A percentile compares a stretch with the other conserved stretches of the same genome.
phyloP scores from a whole-genome alignment of 92 coral and sea anemone genomes.

The Paramuricea clavata region DNA sequence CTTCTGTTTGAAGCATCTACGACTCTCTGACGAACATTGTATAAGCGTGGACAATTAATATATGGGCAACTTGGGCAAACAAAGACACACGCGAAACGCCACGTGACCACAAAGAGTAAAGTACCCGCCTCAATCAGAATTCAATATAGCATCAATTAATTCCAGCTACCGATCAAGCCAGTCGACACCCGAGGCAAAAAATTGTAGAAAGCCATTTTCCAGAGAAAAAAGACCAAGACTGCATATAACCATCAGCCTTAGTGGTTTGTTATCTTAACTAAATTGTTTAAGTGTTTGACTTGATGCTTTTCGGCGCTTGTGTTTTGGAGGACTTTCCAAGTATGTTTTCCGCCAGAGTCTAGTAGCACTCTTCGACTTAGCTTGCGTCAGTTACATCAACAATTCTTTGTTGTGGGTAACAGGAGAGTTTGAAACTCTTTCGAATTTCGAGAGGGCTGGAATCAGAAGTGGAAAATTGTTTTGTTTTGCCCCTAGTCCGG shows the following conservation, averaged over 20 bases:
- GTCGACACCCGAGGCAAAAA: background rate
- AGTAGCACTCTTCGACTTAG: background rate
- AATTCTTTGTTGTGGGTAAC: background rate
- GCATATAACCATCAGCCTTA: background rate
- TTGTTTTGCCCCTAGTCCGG: conserved; percentile 15
- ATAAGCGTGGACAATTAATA: background rate
- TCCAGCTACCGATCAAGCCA: background rate
- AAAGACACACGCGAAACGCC: background rate
- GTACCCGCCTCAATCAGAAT: too few relatives aligned
- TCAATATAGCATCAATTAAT: background rate
- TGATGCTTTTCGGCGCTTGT: background rate
- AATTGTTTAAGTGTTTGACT: background rate
- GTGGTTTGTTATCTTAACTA: background rate
- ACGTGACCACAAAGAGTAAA: background rate
- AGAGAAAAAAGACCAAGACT: background rate
- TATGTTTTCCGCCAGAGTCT: background rate
- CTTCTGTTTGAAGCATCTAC: background rate
- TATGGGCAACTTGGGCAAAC: background rate
- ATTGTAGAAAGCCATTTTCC: background rate
- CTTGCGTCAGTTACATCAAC: background rate
- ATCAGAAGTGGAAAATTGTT: conserved; percentile 1
- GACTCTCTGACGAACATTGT: background rate
- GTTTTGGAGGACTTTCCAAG: background rate
- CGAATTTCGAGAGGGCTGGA: background rate
- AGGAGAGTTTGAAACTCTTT: background rate